A percentile compares a stretch with the other conserved stretches of the same genome.
Evolutionary conservation across 2,797 vertebrate species (phyloP).

Genomic region (Channallabes apus): DNA sequence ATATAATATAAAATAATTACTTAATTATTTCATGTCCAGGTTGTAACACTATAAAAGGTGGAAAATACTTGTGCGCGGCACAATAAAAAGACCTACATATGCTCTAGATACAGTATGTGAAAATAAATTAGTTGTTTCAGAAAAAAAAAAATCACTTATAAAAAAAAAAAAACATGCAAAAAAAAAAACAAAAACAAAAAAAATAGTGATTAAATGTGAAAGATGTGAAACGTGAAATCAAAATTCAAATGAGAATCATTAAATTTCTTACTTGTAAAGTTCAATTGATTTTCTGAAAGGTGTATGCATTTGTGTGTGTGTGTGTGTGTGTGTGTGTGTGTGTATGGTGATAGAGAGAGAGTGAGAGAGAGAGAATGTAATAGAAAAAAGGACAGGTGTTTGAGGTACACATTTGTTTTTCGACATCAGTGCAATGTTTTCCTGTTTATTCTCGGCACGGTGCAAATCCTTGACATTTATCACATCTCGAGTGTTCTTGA

Average conservation of each 20-base stretch:
- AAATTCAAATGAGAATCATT: background rate
- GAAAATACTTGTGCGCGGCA: background rate
- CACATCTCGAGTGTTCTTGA: constrained; percentile 50
- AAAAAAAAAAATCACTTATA: too few relatives aligned
- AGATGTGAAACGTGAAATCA: background rate
- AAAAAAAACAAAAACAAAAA: background rate
- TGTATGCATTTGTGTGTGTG: background rate
- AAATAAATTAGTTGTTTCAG: background rate
- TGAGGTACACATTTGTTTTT: constrained; percentile 71
- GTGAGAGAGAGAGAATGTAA: constrained; percentile 9
- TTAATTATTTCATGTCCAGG: background rate
- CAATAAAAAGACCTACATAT: background rate
- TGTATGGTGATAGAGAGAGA: background rate
- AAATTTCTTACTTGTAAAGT: background rate
- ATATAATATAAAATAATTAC: too few relatives aligned
- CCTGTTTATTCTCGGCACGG: constrained; percentile 64
- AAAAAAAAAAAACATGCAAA: background rate
- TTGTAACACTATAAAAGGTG: background rate
- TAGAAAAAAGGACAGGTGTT: constrained; percentile 55
- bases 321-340: background rate
- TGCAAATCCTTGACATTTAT: constrained; percentile 74
- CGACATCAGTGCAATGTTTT: constrained; percentile 47
- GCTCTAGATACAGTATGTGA: background rate
- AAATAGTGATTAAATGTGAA: background rate
- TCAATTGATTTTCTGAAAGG: background rate